Evolutionary conservation across 2,797 vertebrate species (phyloP).

Genomic region (Coilia nasus): DNA sequence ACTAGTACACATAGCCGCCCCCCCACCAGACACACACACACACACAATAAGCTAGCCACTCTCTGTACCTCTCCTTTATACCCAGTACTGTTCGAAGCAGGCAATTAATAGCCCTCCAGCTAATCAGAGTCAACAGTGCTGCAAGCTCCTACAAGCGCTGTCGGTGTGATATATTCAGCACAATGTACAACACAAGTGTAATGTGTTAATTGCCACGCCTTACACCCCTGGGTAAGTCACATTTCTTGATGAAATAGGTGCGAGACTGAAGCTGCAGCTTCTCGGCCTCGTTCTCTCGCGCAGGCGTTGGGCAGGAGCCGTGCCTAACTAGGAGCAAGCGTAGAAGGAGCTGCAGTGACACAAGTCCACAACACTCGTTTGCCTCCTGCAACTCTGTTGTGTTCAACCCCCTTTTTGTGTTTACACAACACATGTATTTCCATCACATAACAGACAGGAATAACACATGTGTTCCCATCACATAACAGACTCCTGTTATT

Average conservation of each 20-base stretch:
- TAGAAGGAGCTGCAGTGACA: neutral
- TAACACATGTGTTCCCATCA: neutral
- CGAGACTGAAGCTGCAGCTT: neutral
- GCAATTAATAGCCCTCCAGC: neutral
- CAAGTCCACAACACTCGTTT: neutral
- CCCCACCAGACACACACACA: no score
- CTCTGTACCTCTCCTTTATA: neutral
- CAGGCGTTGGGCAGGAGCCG: neutral
- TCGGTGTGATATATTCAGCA: neutral
- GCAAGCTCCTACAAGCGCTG: neutral
- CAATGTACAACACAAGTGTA: neutral
- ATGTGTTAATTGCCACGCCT: neutral
- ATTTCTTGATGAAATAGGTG: conserved; percentile 13
- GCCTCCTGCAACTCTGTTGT: neutral
- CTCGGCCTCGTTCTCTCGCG: neutral
- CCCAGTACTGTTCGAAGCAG: neutral
- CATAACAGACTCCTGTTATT: no score
- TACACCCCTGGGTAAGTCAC: neutral
- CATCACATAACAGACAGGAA: neutral
- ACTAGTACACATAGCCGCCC: no score
- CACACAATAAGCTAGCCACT: neutral
- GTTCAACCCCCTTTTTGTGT: neutral
- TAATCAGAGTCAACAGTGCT: neutral
- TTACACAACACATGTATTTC: neutral
- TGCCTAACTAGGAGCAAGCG: neutral